These are phyloP conservation scores for Drosophila erecta DNA, from an alignment of 1,140 invertebrate genomes.

Conservation along the genomic window DNA sequence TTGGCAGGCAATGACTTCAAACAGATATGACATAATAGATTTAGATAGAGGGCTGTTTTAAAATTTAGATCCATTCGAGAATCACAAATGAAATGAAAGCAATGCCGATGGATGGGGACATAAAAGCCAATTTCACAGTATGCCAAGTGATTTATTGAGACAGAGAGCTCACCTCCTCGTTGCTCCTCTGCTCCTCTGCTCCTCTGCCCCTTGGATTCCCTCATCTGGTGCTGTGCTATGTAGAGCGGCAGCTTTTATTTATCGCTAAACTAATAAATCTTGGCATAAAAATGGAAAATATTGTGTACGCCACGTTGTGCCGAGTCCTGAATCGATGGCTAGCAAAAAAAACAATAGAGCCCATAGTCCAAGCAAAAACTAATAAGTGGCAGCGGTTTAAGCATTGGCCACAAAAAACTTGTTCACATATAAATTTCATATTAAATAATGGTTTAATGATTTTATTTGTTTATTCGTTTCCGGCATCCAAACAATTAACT, in stretches of 20 bases:
- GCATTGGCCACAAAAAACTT: conserved; percentile 34
- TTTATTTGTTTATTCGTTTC: conserved; percentile 68
- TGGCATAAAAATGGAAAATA: conserved; percentile 70
- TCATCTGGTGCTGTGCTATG: conserved; percentile 14
- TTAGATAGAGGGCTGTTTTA: conserved; percentile 44
- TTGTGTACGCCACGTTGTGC: conserved; percentile 61
- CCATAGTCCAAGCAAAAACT: conserved; percentile 29
- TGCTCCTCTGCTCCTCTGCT: not conserved
- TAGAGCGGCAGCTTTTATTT: conserved; percentile 57
- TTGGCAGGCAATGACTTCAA: conserved; percentile 49
- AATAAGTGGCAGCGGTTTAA: conserved; percentile 41
- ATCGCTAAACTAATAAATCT: conserved; percentile 73
- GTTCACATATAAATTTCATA: conserved; percentile 31
- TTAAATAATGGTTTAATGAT: conserved; percentile 64
- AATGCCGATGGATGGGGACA: conserved; percentile 47
- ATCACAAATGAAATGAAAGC: conserved; percentile 56
- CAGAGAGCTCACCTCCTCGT: conserved; percentile 35
- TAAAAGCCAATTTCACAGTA: conserved; percentile 62
- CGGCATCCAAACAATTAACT: conserved; percentile 68
- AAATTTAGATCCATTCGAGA: conserved; percentile 51
- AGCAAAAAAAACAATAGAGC: conserved; percentile 28
- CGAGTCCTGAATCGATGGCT: conserved; percentile 28
- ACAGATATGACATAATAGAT: conserved; percentile 45
- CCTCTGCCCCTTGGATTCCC: not conserved
- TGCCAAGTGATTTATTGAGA: conserved; percentile 57